Conservation (phyloP, 2,888 invertebrate species). For the Eupeodes latifasciatus region DNA sequence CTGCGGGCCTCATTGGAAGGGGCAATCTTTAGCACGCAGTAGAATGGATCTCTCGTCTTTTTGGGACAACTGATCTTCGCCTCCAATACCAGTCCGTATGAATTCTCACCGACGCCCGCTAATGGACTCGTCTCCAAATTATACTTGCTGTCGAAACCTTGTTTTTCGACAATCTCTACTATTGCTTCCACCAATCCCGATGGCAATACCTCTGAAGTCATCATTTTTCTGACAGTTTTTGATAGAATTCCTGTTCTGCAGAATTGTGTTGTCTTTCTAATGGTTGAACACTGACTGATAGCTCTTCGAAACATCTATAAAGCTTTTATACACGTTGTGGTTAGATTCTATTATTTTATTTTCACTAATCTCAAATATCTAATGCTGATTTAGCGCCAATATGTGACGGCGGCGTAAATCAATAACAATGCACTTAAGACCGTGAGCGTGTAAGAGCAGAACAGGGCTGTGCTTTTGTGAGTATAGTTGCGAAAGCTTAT, state of each 20-base stretch:
- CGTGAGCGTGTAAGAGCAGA: neutral
- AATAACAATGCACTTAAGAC: slow-evolving; percentile 38
- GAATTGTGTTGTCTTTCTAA: slow-evolving; percentile 62
- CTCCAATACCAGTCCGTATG: slow-evolving; percentile 78
- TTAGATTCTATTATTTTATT: slow-evolving; percentile 58
- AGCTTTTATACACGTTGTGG: slow-evolving; percentile 71
- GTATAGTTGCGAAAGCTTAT: neutral
- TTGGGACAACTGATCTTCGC: slow-evolving; percentile 66
- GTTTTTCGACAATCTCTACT: slow-evolving; percentile 8
- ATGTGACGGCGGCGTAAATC: neutral
- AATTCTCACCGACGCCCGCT: slow-evolving; percentile 78
- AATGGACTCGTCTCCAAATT: slow-evolving; percentile 49
- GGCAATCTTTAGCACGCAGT: slow-evolving; percentile 79
- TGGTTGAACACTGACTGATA: slow-evolving; percentile 66
- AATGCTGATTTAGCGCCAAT: slow-evolving; percentile 28
- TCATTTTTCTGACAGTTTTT: slow-evolving; percentile 17
- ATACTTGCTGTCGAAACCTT: slow-evolving; percentile 31
- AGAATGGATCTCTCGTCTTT: slow-evolving; percentile 25
- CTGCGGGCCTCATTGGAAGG: slow-evolving; percentile 80
- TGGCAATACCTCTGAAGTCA: slow-evolving; percentile 47
- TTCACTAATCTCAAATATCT: slow-evolving; percentile 48
- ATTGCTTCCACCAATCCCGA: slow-evolving; percentile 48
- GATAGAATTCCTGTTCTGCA: neutral
- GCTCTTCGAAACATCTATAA: slow-evolving; percentile 53
- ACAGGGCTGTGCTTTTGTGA: slow-evolving; percentile 22